A percentile compares a stretch with the other conserved stretches of the same genome.
These are phyloP conservation scores for Dynastes maya DNA, from an alignment of 2,888 invertebrate genomes.

Conservation along the genomic window DNA sequence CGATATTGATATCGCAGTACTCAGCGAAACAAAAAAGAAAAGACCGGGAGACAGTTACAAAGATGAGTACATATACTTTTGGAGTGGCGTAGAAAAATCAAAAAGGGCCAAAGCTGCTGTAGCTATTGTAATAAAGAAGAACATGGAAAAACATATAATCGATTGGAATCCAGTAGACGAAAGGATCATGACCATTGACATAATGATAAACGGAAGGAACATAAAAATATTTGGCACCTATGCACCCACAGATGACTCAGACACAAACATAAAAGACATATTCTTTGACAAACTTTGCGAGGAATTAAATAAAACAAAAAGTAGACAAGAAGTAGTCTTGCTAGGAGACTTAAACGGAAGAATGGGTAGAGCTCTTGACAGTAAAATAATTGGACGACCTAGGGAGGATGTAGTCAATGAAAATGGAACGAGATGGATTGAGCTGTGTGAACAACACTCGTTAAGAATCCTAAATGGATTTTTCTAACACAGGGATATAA, in stretches of 20 bases:
- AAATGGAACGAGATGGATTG: too few relatives aligned
- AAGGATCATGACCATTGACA: neutral
- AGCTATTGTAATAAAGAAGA: neutral
- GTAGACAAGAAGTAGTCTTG: too few relatives aligned
- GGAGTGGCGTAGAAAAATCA: neutral
- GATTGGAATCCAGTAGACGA: neutral
- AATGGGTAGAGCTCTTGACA: too few relatives aligned
- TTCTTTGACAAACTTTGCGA: too few relatives aligned
- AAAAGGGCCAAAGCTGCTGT: neutral
- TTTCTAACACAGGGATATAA: too few relatives aligned
- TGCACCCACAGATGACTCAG: neutral
- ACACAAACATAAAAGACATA: neutral
- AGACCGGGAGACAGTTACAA: neutral
- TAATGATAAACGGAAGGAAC: neutral
- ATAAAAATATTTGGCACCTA: neutral
- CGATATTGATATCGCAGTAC: conserved; percentile 5
- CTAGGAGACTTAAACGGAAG: too few relatives aligned
- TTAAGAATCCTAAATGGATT: too few relatives aligned
- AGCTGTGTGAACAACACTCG: too few relatives aligned
- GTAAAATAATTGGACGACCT: too few relatives aligned
- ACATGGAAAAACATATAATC: neutral
- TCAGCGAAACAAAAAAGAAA: neutral
- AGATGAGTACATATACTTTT: neutral
- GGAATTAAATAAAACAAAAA: too few relatives aligned
- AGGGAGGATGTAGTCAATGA: too few relatives aligned